Evolutionary conservation across 2,797 vertebrate species (phyloP).

Genomic region (Poeciliopsis paucimaculata): DNA sequence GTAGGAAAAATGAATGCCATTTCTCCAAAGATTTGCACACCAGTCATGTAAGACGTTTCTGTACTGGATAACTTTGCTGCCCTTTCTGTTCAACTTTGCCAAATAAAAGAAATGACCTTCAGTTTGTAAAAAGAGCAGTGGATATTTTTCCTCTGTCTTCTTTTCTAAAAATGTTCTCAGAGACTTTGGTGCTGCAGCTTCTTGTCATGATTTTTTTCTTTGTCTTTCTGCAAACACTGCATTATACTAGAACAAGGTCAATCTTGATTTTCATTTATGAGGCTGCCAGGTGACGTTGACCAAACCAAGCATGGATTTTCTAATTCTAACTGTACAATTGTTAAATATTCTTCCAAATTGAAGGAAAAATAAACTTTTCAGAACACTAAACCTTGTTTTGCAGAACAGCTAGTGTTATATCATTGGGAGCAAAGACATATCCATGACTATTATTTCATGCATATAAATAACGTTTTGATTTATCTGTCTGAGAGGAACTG

Average conservation of each 20-base stretch:
- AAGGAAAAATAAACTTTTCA: not conserved
- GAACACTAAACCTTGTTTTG: slow-evolving; percentile 24
- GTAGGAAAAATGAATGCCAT: not conserved
- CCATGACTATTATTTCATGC: slow-evolving; percentile 77
- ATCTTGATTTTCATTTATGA: slow-evolving; percentile 40
- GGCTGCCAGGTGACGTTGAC: slow-evolving; percentile 20
- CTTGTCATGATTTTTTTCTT: not conserved
- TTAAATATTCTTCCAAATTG: not conserved
- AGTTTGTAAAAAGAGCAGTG: not conserved
- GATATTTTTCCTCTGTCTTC: slow-evolving; percentile 2
- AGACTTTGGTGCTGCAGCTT: slow-evolving; percentile 4
- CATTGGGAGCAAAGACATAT: slow-evolving; percentile 54
- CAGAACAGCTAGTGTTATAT: slow-evolving; percentile 51
- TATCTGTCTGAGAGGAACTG: slow-evolving; percentile 43
- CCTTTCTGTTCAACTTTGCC: not conserved
- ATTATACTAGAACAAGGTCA: slow-evolving; percentile 43
- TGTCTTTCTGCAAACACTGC: slow-evolving; percentile 23
- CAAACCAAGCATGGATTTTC: not conserved
- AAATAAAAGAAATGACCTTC: not conserved
- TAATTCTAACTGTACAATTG: not conserved
- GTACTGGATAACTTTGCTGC: not conserved
- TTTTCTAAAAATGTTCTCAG: not conserved
- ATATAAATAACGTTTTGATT: slow-evolving; percentile 81
- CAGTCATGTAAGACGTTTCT: not conserved
- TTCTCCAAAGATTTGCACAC: not conserved